These are phyloP conservation scores for Globodera ellingtonae DNA, from an alignment of 1,140 invertebrate species.

Conservation along the genomic window DNA sequence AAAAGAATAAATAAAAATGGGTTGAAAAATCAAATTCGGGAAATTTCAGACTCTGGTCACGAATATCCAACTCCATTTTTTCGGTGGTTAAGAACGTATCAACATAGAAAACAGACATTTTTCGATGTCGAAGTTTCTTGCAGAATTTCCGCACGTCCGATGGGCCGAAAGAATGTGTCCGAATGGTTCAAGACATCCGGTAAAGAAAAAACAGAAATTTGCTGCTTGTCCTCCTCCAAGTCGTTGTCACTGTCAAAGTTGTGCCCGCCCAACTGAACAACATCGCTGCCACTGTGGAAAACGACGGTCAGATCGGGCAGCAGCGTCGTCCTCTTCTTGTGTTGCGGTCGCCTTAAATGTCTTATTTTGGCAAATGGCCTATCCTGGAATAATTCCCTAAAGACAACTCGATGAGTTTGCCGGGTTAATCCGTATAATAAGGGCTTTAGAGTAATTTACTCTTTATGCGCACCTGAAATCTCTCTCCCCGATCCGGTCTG, in stretches of 20 bases:
- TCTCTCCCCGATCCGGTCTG: background rate
- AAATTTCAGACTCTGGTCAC: too few species aligned
- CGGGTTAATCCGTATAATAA: too few species aligned
- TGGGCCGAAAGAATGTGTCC: background rate
- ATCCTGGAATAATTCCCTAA: background rate
- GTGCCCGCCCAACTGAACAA: slow-evolving; percentile 15
- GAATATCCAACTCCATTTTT: too few species aligned
- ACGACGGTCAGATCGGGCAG: background rate
- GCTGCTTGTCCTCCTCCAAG: background rate
- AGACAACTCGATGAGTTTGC: background rate
- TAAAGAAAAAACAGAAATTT: slow-evolving; percentile 16
- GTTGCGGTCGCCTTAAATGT: background rate
- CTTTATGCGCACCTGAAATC: too few species aligned
- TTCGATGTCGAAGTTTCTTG: background rate
- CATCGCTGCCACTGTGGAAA: slow-evolving; percentile 9
- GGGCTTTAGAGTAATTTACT: too few species aligned
- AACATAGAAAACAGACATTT: background rate
- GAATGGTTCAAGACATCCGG: slow-evolving; percentile 7
- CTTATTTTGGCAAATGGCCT: background rate
- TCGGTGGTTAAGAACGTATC: too few species aligned
- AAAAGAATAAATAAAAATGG: background rate
- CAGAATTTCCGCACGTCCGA: slow-evolving; percentile 8
- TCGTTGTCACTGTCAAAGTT: background rate
- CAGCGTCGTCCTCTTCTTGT: too few species aligned
- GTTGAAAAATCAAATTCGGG: background rate